phyloP scores from a whole-genome alignment of 1,140 invertebrate species.

The Scaptomyza montana region DNA sequence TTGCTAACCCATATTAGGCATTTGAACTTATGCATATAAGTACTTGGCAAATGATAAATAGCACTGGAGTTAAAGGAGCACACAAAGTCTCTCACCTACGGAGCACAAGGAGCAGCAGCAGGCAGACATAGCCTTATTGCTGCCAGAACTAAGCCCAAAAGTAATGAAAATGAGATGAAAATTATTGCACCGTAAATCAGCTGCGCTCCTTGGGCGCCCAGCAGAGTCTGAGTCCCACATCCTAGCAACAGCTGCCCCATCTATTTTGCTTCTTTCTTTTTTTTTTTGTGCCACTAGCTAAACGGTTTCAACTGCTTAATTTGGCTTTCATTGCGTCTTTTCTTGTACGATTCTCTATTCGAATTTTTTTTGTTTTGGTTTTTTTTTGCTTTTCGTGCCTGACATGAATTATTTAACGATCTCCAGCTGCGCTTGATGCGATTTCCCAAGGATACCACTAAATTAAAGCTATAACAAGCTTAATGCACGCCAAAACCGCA shows the following conservation, averaged over 20 bases:
- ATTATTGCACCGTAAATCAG: conserved; percentile 82
- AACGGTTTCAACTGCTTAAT: conserved; percentile 78
- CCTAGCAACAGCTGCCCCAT: neutral
- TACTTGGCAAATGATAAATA: conserved; percentile 70
- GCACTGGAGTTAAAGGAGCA: conserved; percentile 51
- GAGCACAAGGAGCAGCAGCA: neutral
- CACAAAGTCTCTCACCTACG: conserved; percentile 49
- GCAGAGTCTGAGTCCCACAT: conserved; percentile 50
- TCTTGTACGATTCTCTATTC: conserved; percentile 32
- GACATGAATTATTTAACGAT: conserved; percentile 81
- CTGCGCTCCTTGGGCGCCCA: conserved; percentile 50
- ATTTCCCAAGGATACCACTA: conserved; percentile 67
- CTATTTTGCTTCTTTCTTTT: neutral
- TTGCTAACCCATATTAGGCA: conserved; percentile 16
- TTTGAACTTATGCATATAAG: conserved; percentile 55
- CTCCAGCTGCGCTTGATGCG: conserved; percentile 77
- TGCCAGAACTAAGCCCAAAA: conserved; percentile 47
- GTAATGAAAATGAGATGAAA: conserved; percentile 81
- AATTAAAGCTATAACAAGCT: conserved; percentile 78
- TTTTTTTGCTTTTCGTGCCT: conserved; percentile 41
- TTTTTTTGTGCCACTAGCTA: conserved; percentile 38
- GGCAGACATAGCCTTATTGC: conserved; percentile 8
- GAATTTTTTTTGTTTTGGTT: neutral
- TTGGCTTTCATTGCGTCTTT: conserved; percentile 77
- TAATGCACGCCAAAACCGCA: conserved; percentile 66